Conservation (phyloP, 2,113 vertebrate genomes). For the Cebus imitator region DNA sequence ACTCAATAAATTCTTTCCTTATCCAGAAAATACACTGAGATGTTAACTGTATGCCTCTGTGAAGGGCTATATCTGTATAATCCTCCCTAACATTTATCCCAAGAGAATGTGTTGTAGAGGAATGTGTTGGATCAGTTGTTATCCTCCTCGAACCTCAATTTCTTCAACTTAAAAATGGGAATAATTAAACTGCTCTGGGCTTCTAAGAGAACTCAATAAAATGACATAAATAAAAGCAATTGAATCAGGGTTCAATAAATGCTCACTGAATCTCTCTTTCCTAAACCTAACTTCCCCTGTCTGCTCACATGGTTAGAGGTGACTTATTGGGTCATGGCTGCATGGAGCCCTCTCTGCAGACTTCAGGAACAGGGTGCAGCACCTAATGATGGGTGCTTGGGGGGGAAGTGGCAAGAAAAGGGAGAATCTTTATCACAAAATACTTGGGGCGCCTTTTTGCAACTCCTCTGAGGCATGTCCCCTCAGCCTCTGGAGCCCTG, state of each 20-base stretch:
- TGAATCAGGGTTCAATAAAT: not conserved
- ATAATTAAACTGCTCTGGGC: not conserved
- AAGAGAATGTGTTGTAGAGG: not conserved
- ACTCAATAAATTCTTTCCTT: not conserved
- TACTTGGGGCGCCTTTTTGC: not conserved
- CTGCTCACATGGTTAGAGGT: not conserved
- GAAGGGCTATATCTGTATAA: not conserved
- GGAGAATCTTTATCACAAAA: not conserved
- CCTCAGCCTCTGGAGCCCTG: not conserved
- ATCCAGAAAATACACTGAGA: not conserved
- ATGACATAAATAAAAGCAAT: not conserved
- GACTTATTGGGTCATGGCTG: too few relatives aligned
- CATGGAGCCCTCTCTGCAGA: accelerated
- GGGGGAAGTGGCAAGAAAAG: not conserved
- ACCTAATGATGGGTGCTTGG: accelerated
- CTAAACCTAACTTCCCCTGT: not conserved
- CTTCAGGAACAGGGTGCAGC: accelerated
- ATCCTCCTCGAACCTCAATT: not conserved
- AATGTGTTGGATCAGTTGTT: accelerated
- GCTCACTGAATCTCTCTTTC: not conserved
- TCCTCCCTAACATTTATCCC: too few relatives aligned
- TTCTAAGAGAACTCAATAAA: not conserved
- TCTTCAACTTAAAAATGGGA: not conserved
- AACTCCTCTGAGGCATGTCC: not conserved
- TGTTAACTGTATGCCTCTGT: not conserved